phyloP scores from a whole-genome alignment of 30 jellyfish, hydroid and myxozoan species.

The Aurelia aurita region DNA sequence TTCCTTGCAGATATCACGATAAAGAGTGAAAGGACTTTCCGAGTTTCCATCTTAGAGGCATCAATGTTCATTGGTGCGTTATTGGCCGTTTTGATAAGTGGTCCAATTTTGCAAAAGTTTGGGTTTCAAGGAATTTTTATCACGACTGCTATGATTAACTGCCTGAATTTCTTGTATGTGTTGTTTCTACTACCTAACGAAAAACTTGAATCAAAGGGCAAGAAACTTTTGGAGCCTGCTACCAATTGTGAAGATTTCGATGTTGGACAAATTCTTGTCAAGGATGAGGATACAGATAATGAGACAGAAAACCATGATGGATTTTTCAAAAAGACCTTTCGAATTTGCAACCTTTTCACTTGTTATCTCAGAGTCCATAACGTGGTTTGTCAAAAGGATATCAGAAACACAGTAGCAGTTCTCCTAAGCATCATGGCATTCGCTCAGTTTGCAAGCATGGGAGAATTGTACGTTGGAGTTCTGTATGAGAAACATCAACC shows the following conservation, averaged over 20 bases:
- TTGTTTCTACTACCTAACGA: constrained; percentile 12
- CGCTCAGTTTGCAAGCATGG: not conserved
- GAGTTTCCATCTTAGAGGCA: constrained; percentile 23
- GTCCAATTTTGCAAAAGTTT: not conserved
- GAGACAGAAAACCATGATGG: not conserved
- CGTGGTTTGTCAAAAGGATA: not conserved
- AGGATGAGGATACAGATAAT: too few species aligned
- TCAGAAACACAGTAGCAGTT: too few species aligned
- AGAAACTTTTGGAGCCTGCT: not conserved
- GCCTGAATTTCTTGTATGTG: constrained; percentile 10
- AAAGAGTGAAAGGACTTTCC: constrained; percentile 19
- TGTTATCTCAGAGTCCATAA: not conserved
- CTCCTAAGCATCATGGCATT: not conserved
- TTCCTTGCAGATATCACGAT: constrained; percentile 31
- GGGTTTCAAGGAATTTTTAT: constrained; percentile 17
- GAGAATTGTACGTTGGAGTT: constrained; percentile 17
- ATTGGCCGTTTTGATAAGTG: not conserved
- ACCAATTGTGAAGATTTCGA: too few species aligned
- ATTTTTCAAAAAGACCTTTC: not conserved
- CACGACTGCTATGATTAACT: constrained; percentile 4
- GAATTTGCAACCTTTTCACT: not conserved
- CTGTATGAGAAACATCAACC: constrained; percentile 12
- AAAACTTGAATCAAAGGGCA: not conserved
- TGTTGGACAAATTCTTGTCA: too few species aligned
- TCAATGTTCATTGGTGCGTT: constrained; percentile 9